A percentile compares a stretch with the other conserved stretches of the same genome.
These are phyloP conservation scores for Lottia gigantea DNA, from an alignment of 2,888 invertebrate genomes.

Conservation along the genomic window DNA sequence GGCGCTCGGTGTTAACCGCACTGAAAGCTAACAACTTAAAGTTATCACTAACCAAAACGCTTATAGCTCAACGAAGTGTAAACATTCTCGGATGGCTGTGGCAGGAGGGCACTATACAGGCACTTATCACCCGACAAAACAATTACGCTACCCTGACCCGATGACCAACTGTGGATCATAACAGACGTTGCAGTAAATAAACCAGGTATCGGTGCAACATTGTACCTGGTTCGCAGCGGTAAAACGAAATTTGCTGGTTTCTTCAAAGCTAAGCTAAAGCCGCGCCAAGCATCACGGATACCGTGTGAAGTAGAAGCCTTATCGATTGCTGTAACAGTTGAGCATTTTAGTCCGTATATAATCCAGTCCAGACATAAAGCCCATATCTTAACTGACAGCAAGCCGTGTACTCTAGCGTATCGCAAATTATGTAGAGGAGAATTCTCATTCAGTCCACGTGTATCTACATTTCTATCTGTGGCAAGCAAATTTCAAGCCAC, in stretches of 20 bases:
- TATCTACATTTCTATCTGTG: constrained; percentile 35
- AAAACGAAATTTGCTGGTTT: no score
- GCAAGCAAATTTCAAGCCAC: constrained; percentile 29
- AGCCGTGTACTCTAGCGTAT: constrained; percentile 29
- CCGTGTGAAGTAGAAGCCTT: constrained; percentile 22
- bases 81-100: no score
- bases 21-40: constrained; percentile 16
- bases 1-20: constrained; percentile 20
- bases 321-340: constrained; percentile 24
- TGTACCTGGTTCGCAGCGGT: no score
- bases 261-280: not conserved
- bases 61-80: no score
- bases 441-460: constrained; percentile 35
- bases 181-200: no score
- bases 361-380: constrained; percentile 33
- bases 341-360: constrained; percentile 42
- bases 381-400: constrained; percentile 34
- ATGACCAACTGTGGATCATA: no score
- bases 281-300: not conserved
- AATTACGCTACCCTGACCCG: no score
- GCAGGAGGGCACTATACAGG: no score
- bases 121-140: no score
- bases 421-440: constrained; percentile 31
- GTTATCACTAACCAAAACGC: no score
- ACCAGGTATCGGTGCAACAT: no score